Percentiles rank a stretch among this genome's conserved stretches.
These are phyloP conservation scores for Linepithema humile DNA, from an alignment of 1,140 invertebrate species.

Conservation along the genomic window DNA sequence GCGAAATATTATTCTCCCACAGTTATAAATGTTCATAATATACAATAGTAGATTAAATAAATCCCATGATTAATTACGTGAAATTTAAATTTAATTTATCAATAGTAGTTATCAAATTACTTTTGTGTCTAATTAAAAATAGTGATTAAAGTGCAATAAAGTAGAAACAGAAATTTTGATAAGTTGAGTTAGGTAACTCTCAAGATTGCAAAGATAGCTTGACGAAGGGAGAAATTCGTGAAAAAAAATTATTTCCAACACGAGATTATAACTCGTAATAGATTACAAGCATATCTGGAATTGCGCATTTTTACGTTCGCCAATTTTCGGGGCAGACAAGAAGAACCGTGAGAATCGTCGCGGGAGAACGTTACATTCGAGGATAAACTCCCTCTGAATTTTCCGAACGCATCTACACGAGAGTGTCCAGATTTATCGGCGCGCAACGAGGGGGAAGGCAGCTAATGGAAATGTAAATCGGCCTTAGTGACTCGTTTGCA, in stretches of 20 bases:
- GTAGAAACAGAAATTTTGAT: not conserved
- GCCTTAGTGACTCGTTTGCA: constrained; percentile 74
- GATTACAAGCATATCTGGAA: not conserved
- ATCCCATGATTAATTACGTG: not conserved
- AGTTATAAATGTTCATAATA: no score
- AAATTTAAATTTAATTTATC: not conserved
- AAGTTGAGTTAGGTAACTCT: not conserved
- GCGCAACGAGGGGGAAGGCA: constrained; percentile 30
- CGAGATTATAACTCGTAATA: no score
- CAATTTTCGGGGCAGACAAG: not conserved
- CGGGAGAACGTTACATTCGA: not conserved
- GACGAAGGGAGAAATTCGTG: constrained; percentile 13
- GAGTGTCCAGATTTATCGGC: constrained; percentile 62
- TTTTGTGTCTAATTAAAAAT: not conserved
- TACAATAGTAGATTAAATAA: not conserved
- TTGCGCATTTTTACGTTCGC: constrained; percentile 6
- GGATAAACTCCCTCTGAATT: constrained; percentile 34
- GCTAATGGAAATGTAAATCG: constrained; percentile 78
- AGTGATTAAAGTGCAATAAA: not conserved
- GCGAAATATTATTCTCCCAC: no score
- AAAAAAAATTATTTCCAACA: constrained; percentile 28
- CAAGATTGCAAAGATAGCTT: constrained; percentile 2
- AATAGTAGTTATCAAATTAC: not conserved
- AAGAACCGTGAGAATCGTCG: not conserved
- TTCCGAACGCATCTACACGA: constrained; percentile 32